These are phyloP conservation scores for Periophthalmus magnuspinnatus DNA, from an alignment of 2,797 vertebrate genomes.

Conservation along the genomic window DNA sequence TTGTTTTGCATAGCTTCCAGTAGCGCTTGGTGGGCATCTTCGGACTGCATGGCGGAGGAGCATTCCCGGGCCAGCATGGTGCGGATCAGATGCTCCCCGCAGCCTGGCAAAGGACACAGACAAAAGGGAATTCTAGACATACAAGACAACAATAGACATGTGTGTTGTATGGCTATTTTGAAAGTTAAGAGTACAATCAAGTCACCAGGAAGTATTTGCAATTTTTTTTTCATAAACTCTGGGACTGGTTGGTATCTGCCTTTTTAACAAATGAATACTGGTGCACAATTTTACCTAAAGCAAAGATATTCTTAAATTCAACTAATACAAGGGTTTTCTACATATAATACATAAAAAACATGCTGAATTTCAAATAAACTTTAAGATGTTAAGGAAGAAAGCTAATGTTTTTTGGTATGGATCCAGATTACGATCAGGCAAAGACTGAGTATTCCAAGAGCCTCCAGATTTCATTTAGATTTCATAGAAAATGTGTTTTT, in stretches of 20 bases:
- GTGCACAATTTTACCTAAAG: background rate
- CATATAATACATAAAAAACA: too few relatives aligned
- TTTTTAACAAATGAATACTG: background rate
- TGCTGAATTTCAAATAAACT: background rate
- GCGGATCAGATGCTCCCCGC: slow-evolving; percentile 97
- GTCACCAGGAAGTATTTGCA: background rate
- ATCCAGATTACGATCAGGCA: background rate
- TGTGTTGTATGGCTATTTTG: background rate
- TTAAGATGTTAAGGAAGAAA: background rate
- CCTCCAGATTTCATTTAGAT: slow-evolving; percentile 1
- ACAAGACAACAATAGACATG: slow-evolving; percentile 39
- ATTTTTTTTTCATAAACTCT: background rate
- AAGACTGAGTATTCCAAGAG: background rate
- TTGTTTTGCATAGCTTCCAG: slow-evolving; percentile 99
- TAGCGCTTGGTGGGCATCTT: slow-evolving; percentile 96
- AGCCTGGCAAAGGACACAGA: slow-evolving; percentile 79
- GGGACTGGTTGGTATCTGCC: background rate
- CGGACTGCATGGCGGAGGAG: slow-evolving; percentile 92
- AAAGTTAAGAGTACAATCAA: background rate
- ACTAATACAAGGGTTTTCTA: too few relatives aligned
- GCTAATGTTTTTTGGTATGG: background rate
- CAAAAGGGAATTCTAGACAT: slow-evolving; percentile 9
- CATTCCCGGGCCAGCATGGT: slow-evolving; percentile 98
- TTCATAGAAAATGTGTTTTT: slow-evolving; percentile 3
- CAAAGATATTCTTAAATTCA: background rate